phyloP scores from a whole-genome alignment of 2,888 invertebrate species.

The Drosophila falleni region DNA sequence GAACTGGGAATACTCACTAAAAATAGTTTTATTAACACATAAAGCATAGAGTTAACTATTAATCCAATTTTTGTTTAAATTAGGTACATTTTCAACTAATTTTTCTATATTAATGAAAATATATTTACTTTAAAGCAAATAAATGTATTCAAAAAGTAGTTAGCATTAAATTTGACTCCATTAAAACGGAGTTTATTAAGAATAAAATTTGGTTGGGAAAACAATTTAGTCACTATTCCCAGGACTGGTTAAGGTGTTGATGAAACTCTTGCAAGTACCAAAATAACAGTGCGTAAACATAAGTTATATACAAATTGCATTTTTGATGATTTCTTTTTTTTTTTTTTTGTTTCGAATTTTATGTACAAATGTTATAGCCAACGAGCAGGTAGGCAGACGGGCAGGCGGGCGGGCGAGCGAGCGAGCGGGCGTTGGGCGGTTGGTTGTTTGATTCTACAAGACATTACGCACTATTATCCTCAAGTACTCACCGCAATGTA shows the following conservation, averaged over 20 bases:
- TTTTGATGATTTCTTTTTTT: slow-evolving; percentile 32
- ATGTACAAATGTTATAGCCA: slow-evolving; percentile 13
- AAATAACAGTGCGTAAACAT: slow-evolving; percentile 77
- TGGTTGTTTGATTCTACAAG: slow-evolving; percentile 62
- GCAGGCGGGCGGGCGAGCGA: slow-evolving; percentile 20
- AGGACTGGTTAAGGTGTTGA: slow-evolving; percentile 15
- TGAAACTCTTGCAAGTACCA: slow-evolving; percentile 73
- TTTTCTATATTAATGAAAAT: too few relatives aligned
- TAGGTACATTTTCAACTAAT: too few relatives aligned
- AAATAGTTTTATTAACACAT: background rate
- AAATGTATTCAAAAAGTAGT: too few relatives aligned
- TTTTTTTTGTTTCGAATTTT: slow-evolving; percentile 3
- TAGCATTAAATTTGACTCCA: too few relatives aligned
- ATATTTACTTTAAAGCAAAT: too few relatives aligned
- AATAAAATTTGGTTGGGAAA: too few relatives aligned
- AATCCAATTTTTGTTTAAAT: too few relatives aligned
- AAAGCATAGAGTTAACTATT: background rate
- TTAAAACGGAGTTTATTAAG: too few relatives aligned
- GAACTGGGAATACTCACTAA: background rate
- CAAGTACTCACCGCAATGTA: slow-evolving; percentile 87
- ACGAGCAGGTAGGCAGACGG: slow-evolving; percentile 14
- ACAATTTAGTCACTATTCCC: background rate
- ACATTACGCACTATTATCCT: slow-evolving; percentile 78
- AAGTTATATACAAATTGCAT: slow-evolving; percentile 65
- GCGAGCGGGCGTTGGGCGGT: slow-evolving; percentile 31